Evolutionary conservation across 2,888 invertebrate genomes (phyloP).

Genomic region (Heliconius aoede): DNA sequence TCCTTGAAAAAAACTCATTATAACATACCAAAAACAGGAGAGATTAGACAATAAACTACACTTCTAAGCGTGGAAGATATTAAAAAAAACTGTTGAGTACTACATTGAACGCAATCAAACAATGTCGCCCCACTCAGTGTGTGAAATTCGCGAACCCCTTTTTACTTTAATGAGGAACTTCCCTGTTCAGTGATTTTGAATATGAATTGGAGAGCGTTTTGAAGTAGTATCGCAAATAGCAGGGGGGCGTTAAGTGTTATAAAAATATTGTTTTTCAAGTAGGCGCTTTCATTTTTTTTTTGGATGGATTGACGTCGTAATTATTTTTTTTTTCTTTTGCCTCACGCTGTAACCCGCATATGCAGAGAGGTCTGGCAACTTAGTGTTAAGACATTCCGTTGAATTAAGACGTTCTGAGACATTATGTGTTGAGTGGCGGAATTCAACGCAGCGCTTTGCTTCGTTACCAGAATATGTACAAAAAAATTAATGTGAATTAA

Average conservation of each 20-base stretch:
- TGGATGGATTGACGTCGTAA: slow-evolving; percentile 1
- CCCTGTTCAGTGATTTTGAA: slow-evolving; percentile 45
- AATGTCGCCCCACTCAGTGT: slow-evolving; percentile 42
- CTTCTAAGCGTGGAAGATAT: slow-evolving; percentile 35
- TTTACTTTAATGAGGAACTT: slow-evolving; percentile 46
- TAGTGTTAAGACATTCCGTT: no score
- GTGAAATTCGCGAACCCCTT: slow-evolving; percentile 46
- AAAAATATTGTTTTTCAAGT: slow-evolving; percentile 27
- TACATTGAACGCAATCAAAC: slow-evolving; percentile 44
- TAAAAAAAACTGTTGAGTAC: slow-evolving; percentile 39
- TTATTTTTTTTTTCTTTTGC: not conserved
- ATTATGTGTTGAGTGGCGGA: no score
- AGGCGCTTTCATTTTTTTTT: not conserved
- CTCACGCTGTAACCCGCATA: not conserved
- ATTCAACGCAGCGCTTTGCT: no score
- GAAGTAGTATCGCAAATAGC: slow-evolving; percentile 39
- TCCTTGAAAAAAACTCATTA: slow-evolving; percentile 35
- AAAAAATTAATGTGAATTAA: no score
- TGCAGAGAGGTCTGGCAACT: no score
- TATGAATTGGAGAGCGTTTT: slow-evolving; percentile 40
- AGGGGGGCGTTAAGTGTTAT: slow-evolving; percentile 32
- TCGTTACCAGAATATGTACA: no score
- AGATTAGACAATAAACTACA: slow-evolving; percentile 37
- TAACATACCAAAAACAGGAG: slow-evolving; percentile 38
- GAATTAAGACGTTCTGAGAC: no score